Base-by-base conservation (phyloP, 2,113 vertebrate genomes). In the Catagonus wagneri region DNA sequence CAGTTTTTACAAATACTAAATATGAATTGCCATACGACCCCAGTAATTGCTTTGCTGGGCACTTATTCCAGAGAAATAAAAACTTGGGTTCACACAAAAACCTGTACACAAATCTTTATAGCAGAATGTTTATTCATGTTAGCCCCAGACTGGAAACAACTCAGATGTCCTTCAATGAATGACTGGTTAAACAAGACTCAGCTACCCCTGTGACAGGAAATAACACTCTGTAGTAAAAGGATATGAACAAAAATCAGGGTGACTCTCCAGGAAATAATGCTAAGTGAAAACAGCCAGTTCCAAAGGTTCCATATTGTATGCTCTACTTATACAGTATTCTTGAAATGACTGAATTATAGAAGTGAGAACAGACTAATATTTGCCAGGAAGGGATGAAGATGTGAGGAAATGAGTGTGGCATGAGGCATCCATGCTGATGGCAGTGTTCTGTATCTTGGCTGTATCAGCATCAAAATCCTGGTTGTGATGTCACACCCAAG, bases 41-140 rank as follows among this genome's bases (percentile, higher is more conserved):
- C 58, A 63, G 9, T 19, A 58, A 78, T 7, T 36, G n/a, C 27
- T 39, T 69, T 84, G 14, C 52, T 80, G 69, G 74, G 75, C 23
- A 75, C 75, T 80, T 92, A 83, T 84, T 27, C 75, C 39, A 94
- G 7, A 83, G 61, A 96, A 83, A 87, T 29, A 54, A 86, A 93
- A 61, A 79, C n/a, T 17, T 80, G 65, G n/a, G 17, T 23, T 78
- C 79, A 71, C 17, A 65, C 16, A 83, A 89, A 90, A 92, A 87
- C 69, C 25, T 93, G 34, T 29, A 69, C 23, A 44, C 12, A 50
- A 50, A 80, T 61, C 6, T 87, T 89, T 93, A 58, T 11, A 68
- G 50, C 32, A 89, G 72, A 88, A 87, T n/a, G 2, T 93, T 83
- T 27, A 83, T 79, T 78, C 20, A 44, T 75, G 71, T 88, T 32